Base-by-base conservation (phyloP, 2,888 invertebrate species). In the Rosalia funebris region DNA sequence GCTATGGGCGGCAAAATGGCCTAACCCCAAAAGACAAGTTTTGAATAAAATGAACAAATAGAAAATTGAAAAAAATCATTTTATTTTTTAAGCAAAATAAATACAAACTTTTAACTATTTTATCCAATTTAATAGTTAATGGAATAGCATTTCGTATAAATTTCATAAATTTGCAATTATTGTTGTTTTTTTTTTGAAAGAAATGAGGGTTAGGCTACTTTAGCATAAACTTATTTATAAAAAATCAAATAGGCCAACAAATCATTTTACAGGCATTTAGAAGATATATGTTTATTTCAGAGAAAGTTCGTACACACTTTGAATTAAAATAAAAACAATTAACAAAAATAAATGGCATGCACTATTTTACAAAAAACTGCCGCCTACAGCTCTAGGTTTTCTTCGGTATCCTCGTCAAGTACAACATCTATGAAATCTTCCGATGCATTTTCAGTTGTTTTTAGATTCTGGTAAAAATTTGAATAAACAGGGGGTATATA, bases 401-500 rank as follows among this genome's bases (percentile, higher is more conserved):
- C 7, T 7, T 25, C n/a, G n/a, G n/a, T n/a, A n/a, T 25, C 25
- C 7, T 41, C 41, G 17, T 41, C 41, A 10, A 9, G 9, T 16
- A 16, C 41, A 11, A 41, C 16, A 11, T 41, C 41, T 11, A 41
- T 41, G 16, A 41, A 41, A 41, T 41, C 41, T 41, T 41, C 41
- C 5, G 41, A 41, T 10, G 41, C 11, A 41, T 41, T 16, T 41
- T 7, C 17, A 2, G 17, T 41, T 10, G 41, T 16, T 16, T 16
- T 41, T 2, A 41, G 16, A 17, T 17, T 17, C 16, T 15, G 41
- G 16, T 41, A 41, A 17, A 41, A 41, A 41, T 16, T 10, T 9
- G 9, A 2, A 16, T 16, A 41, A 1, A 10, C 11, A 2, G 41
- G 16, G 9, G 41, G 16, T 7, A 41, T 41, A 11, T 34, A 34